Evolutionary conservation across 2,113 vertebrate genomes (phyloP), one percentile per base, ranked within the genome.

Genomic region (Xiphorhynchus elegans): DNA sequence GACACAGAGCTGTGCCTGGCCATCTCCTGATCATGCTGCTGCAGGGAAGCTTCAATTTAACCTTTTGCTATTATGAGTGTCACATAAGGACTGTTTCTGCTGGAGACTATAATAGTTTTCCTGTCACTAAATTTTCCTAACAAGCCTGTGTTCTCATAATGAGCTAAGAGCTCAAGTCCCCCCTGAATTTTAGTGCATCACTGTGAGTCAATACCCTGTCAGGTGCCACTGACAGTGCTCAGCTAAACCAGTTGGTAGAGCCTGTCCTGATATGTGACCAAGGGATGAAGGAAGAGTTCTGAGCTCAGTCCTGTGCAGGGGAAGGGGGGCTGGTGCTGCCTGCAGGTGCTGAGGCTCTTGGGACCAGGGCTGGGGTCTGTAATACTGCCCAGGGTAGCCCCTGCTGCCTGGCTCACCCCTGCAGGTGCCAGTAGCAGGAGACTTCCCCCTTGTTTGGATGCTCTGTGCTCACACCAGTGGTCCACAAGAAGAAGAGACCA

Each of bases 31-130:
- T 78, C 69, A 33, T 88, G 50, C 82, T 92, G 84, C 62, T 78
- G 50, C 47, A 35, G 72, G 56, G 84, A 93, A 69, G 62, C 53
- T 93, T 88, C 76, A 81, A 84, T 95, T 94, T 89, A 89, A 93
- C 88, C 85, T 96, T 93, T 94, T 90, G 73, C 84, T 89, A 40
- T 79, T 90, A 60, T 46, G 63, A 68, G 47, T 74, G 59, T 88
- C 94, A 94, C 86, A 52, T 70, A 93, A 95, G 86, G 52, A 82
- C 52, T n/a, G 52, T 79, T 95, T 89, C 70, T 86, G 46, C 47
- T n/a, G 39, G 19, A 55, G 68, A 11, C 74, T 64, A 17, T 40
- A 78, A 74, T 68, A 55, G 69, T 95, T 97, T 91, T 80, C 69
- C 59, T 67, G 44, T 88, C 80, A 31, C 83, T 76, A 67, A 90